Percentiles rank a stretch among this genome's conserved stretches.
Evolutionary conservation across 2,888 invertebrate genomes (phyloP).

Genomic region (Apamea epomidion): DNA sequence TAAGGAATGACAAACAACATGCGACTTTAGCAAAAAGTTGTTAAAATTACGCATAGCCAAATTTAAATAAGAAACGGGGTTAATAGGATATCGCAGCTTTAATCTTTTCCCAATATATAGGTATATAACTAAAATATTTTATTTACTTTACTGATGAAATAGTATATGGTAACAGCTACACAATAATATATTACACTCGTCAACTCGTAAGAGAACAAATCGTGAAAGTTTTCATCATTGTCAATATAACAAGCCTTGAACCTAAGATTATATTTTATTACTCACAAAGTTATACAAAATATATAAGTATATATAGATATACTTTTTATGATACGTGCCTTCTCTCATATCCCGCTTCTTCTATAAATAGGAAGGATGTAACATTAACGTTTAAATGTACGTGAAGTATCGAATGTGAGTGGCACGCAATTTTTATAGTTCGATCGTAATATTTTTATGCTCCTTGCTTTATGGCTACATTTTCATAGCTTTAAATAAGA

Average conservation of each 20-base stretch:
- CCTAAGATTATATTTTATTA: conserved; percentile 6
- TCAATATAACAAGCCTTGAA: conserved; percentile 9
- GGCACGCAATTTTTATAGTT: conserved; percentile 77
- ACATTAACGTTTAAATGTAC: conserved; percentile 71
- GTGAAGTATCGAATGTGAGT: conserved; percentile 73
- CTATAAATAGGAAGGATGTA: conserved; percentile 66
- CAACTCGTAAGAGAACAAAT: not conserved
- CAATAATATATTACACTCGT: conserved; percentile 25
- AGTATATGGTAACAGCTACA: not conserved
- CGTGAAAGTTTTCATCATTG: conserved; percentile 12
- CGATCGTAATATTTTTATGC: conserved; percentile 82
- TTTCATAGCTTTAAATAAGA: conserved; percentile 72
- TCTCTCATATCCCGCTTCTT: conserved; percentile 43
- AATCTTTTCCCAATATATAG: conserved; percentile 30
- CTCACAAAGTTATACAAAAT: not conserved
- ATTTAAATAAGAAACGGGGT: conserved; percentile 52
- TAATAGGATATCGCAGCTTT: conserved; percentile 58
- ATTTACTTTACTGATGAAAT: conserved; percentile 37
- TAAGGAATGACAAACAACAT: conserved; percentile 54
- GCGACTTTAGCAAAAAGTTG: conserved; percentile 37
- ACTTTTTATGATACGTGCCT: conserved; percentile 21
- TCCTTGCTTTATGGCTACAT: conserved; percentile 74
- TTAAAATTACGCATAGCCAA: conserved; percentile 55
- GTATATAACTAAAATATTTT: conserved; percentile 18
- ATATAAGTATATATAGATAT: not conserved